A percentile compares a stretch with the other conserved stretches of the same genome.
Evolutionary conservation across 2,113 vertebrate genomes (phyloP).

Genomic region (Edolisoma coerulescens): DNA sequence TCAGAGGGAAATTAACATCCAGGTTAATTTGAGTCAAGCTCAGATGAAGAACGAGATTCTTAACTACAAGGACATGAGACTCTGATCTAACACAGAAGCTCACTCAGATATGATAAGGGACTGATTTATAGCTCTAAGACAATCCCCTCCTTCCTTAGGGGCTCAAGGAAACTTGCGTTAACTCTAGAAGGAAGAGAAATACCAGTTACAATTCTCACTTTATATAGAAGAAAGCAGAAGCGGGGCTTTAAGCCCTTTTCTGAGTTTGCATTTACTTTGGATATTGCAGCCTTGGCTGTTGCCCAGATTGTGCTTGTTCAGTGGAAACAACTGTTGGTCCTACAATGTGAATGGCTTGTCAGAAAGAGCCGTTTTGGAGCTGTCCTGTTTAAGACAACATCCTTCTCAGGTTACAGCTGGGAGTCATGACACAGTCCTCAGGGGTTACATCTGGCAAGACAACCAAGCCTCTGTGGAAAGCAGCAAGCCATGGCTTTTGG

Average conservation of each 20-base stretch:
- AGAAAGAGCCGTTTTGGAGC: not conserved
- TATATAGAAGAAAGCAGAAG: not conserved
- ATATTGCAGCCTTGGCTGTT: constrained; percentile 61
- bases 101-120: not conserved
- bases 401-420: not conserved
- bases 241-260: not conserved
- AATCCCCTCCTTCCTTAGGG: not conserved
- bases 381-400: not conserved
- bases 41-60: not conserved
- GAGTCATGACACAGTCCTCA: not conserved
- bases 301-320: constrained; percentile 71
- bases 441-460: not conserved
- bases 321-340: constrained; percentile 76
- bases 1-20: not conserved
- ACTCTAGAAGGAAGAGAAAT: not conserved
- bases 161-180: not conserved
- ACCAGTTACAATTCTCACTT: not conserved
- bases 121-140: not conserved
- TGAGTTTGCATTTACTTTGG: not conserved
- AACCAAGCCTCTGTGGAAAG: not conserved
- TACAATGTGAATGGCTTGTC: constrained; percentile 52
- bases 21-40: not conserved
- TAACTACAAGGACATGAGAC: not conserved
- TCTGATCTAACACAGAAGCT: not conserved
- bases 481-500: not conserved